Base-by-base conservation (phyloP, 1,140 invertebrate genomes). In the Drosophila pallidifrons region DNA sequence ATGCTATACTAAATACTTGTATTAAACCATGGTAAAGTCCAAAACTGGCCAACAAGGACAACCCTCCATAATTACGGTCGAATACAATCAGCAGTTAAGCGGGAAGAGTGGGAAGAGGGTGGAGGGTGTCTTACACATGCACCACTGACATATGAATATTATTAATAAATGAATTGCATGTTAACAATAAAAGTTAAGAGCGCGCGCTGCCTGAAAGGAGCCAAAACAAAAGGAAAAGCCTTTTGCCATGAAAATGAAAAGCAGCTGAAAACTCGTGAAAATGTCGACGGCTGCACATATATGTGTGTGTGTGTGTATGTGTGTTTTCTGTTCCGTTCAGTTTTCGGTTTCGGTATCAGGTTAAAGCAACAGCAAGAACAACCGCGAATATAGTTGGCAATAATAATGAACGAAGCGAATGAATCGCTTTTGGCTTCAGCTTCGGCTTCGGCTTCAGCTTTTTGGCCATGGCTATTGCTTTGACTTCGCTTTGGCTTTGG, bases 101-200 rank as follows among this genome's bases (percentile, higher is more conserved):
- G 20, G 35, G 35, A 8, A 8, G 30, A 7, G 30, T 5, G 5
- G 30, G 7, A 7, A 28, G 16, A 11, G 16, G 10, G 10, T 1
- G 8, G 43, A 20, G 11, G 51, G 1, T 30, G 52, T 6, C 32
- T 25, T 11, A 54, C 71, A 73, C 76, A 69, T 73, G 46, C 83
- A 80, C 69, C 55, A 67, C 82, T 75, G 85, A 83, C 85, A 75
- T 85, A 83, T 89, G 81, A 88, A 89, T 75, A 77, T 85, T 89
- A 89, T 88, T 85, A 88, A 89, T 88, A 88, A 88, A 89, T 88
- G 81, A 88, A 88, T 88, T 88, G 83, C 83, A 83, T 88, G 85
- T 88, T 89, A 89, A 89, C 85, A 88, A 88, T 88, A 85, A 85
- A 88, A 83, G 80, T 87, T 88, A 77, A 87, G 77, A 83, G 73